phyloP scores from a whole-genome alignment of 2,888 invertebrate genomes.

The Anoplius nigerrimus region DNA sequence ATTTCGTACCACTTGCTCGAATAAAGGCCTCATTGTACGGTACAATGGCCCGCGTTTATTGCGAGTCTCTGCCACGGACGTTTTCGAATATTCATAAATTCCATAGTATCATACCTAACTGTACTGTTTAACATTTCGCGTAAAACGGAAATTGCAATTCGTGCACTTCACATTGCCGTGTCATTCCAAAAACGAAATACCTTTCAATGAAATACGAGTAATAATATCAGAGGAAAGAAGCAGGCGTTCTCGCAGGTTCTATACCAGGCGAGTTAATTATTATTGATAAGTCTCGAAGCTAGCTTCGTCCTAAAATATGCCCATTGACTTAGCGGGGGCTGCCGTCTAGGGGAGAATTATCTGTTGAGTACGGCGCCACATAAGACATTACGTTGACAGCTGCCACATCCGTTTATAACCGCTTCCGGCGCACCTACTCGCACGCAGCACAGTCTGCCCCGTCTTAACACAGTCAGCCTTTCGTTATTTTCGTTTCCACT shows the following conservation, averaged over 20 bases:
- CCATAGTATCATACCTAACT: too few species aligned
- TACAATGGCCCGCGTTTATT: slow-evolving; percentile 13
- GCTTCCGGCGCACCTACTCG: slow-evolving; percentile 2
- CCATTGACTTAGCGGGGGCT: slow-evolving; percentile 29
- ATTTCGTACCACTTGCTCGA: too few species aligned
- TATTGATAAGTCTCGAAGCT: neutral
- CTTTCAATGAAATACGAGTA: too few species aligned
- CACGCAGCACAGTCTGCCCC: slow-evolving; percentile 22
- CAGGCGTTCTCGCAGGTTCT: too few species aligned
- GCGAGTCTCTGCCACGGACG: neutral
- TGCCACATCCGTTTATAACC: slow-evolving; percentile 31
- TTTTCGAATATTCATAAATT: too few species aligned
- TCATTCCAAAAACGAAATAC: too few species aligned
- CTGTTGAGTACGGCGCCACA: neutral
- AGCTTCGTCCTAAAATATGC: slow-evolving; percentile 21
- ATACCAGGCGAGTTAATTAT: too few species aligned
- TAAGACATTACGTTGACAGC: slow-evolving; percentile 34
- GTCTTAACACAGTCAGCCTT: slow-evolving; percentile 26
- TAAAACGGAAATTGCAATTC: too few species aligned
- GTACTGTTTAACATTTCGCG: too few species aligned
- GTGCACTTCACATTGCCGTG: too few species aligned
- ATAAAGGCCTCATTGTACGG: too few species aligned
- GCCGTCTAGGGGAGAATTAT: neutral
- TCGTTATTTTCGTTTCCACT: slow-evolving; percentile 30
- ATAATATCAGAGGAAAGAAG: too few species aligned